phyloP scores from a whole-genome alignment of 2,888 invertebrate genomes.

The Hirtodrosophila cameraria region DNA sequence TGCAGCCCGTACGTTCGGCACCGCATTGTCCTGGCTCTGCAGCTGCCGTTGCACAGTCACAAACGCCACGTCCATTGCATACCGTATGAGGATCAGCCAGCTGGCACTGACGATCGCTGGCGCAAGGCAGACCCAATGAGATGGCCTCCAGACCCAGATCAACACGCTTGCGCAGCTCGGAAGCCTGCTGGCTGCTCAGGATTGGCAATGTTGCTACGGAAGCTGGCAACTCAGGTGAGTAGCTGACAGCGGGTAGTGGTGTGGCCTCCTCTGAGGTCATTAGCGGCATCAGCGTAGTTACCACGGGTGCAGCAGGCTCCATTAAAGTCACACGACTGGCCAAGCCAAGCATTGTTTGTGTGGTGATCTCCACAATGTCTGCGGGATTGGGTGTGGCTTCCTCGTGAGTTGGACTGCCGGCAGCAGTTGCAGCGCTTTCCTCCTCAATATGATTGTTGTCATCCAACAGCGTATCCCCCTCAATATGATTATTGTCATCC shows the following conservation, averaged over 20 bases:
- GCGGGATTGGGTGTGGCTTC: slow-evolving; percentile 77
- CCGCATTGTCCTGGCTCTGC: slow-evolving; percentile 87
- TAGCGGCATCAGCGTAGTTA: slow-evolving; percentile 76
- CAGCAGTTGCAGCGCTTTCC: slow-evolving; percentile 7
- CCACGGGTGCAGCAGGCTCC: slow-evolving; percentile 84
- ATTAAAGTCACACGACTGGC: slow-evolving; percentile 84
- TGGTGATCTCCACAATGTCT: slow-evolving; percentile 82
- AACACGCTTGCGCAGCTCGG: slow-evolving; percentile 83
- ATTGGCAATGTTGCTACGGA: slow-evolving; percentile 16
- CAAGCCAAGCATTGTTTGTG: slow-evolving; percentile 83
- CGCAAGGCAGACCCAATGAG: slow-evolving; percentile 91
- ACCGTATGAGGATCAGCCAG: slow-evolving; percentile 91
- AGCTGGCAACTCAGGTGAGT: slow-evolving; percentile 24
- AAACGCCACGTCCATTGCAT: slow-evolving; percentile 86
- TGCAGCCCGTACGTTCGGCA: slow-evolving; percentile 90
- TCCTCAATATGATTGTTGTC: slow-evolving; percentile 52
- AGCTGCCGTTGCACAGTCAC: slow-evolving; percentile 90
- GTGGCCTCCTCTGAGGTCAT: slow-evolving; percentile 72
- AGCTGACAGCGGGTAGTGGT: slow-evolving; percentile 54
- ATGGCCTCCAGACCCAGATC: slow-evolving; percentile 85
- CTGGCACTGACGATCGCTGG: slow-evolving; percentile 91
- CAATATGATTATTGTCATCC: slow-evolving; percentile 48
- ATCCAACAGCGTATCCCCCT: slow-evolving; percentile 41
- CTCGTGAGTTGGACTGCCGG: slow-evolving; percentile 30
- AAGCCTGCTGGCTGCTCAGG: slow-evolving; percentile 58